Base-by-base conservation (phyloP, 2,797 vertebrate genomes). In the Corythornis leucogaster region DNA sequence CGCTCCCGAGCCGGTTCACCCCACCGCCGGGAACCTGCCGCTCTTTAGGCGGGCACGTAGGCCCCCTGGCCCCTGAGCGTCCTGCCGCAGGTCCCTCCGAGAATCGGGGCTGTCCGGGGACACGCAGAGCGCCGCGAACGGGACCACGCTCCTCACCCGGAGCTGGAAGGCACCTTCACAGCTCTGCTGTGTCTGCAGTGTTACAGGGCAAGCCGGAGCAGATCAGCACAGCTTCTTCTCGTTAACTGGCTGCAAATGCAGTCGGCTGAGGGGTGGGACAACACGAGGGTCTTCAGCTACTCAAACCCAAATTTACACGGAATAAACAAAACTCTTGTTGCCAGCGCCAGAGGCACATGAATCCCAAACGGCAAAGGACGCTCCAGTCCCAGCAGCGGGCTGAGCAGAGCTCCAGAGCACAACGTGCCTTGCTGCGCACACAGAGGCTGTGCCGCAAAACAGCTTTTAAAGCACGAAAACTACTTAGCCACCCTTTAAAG, bases 321-420 rank as follows among this genome's bases (percentile, higher is more conserved):
- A 45, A 57, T 9, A 57, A 57, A 57, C 4, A 30, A 54, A 12
- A 16, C 4, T 35, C n/a, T 20, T 9, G 1, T n/a, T 70, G 31
- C 25, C 35, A 54, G 5, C 25, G 28, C 9, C 6, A 5, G 2
- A 10, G 13, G 22, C 4, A 3, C 25, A 2, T 3, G 21, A 20
- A 59, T 25, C 43, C 8, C 42, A 64, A 54, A 14, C 28, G 6
- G 48, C 22, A 77, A 66, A 63, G 61, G 68, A 51, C 0, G 0
- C n/a, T 42, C 63, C 16, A 15, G 30, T 46, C 54, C 9, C 15
- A 80, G 40, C 26, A 3, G 12, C 71, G 70, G 57, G 19, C 6
- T 20, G 42, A 77, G 53, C 46, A 25, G 25, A 63, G 40, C 38
- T 54, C n/a, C 53, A 48, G 42, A 50, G 33, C 51, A 26, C 28